A percentile compares a stretch with the other conserved stretches of the same genome.
phyloP scores from a whole-genome alignment of 1,140 invertebrate genomes.

The Trialeurodes vaporariorum region DNA sequence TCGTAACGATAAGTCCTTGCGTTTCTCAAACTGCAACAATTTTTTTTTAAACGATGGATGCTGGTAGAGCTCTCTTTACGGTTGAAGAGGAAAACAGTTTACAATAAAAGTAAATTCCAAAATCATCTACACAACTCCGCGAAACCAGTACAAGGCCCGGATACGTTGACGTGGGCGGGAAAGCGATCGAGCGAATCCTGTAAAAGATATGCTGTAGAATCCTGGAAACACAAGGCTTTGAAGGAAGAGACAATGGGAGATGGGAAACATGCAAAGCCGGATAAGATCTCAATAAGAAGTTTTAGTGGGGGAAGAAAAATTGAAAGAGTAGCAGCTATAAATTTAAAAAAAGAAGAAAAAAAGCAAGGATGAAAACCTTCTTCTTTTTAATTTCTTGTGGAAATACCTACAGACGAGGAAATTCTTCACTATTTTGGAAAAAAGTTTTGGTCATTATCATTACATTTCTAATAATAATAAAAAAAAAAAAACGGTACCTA shows the following conservation, averaged over 20 bases:
- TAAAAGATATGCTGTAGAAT: background rate
- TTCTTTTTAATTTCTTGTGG: constrained; percentile 1
- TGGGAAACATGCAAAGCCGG: background rate
- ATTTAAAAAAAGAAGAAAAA: no score
- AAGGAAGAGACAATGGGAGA: background rate
- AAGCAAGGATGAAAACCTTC: no score
- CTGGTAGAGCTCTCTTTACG: no score
- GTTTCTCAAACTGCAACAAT: no score
- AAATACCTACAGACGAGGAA: background rate
- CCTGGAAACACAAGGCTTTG: background rate
- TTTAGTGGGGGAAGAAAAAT: background rate
- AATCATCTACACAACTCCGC: background rate
- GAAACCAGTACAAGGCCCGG: background rate
- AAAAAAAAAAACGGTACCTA: no score
- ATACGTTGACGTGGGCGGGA: background rate
- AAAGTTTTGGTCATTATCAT: background rate
- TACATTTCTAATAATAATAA: no score
- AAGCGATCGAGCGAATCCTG: background rate
- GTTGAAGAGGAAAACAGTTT: no score
- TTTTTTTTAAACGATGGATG: no score
- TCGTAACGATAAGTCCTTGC: no score
- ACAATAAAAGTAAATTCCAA: no score
- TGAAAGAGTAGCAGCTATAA: background rate
- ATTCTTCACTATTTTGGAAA: background rate
- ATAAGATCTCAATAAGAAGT: background rate